Percentiles rank a stretch among this genome's conserved stretches.
These are phyloP conservation scores for Trididemnum nubilum DNA, from an alignment of 23 tunicate species.

Conservation along the genomic window DNA sequence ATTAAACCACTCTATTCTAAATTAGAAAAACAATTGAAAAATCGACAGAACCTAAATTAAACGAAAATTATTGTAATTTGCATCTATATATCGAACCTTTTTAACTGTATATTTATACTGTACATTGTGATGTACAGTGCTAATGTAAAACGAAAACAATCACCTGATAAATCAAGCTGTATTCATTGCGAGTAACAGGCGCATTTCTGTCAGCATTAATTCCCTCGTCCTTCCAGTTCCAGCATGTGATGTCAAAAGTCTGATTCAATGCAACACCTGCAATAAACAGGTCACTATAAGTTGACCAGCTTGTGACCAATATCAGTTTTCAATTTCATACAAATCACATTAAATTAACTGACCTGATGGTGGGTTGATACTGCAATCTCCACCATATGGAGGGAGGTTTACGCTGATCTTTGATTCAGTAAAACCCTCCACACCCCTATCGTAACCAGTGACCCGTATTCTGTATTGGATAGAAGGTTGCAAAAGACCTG, in stretches of 20 bases:
- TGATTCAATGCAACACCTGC: conserved; percentile 62
- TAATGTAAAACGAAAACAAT: too few species aligned
- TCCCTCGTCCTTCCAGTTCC: conserved; percentile 87
- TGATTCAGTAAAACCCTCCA: conserved; percentile 49
- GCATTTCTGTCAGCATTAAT: conserved; percentile 54
- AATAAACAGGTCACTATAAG: too few species aligned
- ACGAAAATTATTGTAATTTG: too few species aligned
- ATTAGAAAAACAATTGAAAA: too few species aligned
- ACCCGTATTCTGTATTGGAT: conserved; percentile 53
- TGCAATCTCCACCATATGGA: conserved; percentile 70
- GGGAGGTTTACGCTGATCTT: conserved; percentile 63
- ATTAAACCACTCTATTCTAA: too few species aligned
- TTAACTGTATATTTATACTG: too few species aligned
- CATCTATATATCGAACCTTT: too few species aligned
- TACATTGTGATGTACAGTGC: too few species aligned
- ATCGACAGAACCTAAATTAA: too few species aligned
- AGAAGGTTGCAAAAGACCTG: conserved; percentile 55
- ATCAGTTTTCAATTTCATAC: neutral
- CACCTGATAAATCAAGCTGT: conserved; percentile 53
- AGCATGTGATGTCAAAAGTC: conserved; percentile 61
- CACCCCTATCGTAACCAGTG: conserved; percentile 23
- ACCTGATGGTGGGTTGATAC: conserved; percentile 58
- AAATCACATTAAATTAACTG: neutral
- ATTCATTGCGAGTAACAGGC: conserved; percentile 37
- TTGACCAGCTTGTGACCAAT: too few species aligned